Evolutionary conservation across 2,113 vertebrate genomes (phyloP).

Genomic region (Arenaria interpres): DNA sequence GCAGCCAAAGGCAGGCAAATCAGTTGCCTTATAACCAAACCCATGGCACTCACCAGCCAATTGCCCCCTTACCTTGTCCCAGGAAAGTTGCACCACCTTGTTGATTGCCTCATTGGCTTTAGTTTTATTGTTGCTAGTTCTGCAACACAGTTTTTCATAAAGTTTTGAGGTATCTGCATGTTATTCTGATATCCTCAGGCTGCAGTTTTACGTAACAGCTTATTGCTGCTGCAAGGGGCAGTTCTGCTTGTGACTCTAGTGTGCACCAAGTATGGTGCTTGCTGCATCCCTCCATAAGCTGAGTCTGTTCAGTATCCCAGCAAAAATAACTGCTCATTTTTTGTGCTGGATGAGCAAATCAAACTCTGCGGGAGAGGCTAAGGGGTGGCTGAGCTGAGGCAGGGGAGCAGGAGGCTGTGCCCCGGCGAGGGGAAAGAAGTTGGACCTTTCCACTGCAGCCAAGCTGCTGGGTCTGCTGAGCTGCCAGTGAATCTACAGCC

Average conservation of each 20-base stretch:
- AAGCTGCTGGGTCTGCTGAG: not conserved
- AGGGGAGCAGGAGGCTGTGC: not conserved
- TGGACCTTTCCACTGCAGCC: accelerated
- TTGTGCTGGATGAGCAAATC: not conserved
- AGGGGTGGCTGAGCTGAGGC: not conserved
- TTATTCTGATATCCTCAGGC: not conserved
- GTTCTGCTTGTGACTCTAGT: not conserved
- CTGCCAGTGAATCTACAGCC: not conserved
- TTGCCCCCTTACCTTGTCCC: not conserved
- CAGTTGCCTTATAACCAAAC: not conserved
- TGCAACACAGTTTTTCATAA: not conserved
- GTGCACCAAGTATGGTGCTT: not conserved
- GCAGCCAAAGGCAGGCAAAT: not conserved
- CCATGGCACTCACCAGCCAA: not conserved
- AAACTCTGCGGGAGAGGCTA: not conserved
- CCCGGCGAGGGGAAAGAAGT: not conserved
- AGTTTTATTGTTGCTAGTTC: not conserved
- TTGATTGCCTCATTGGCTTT: not conserved
- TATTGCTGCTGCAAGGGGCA: not conserved
- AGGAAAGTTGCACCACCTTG: not conserved
- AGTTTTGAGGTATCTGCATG: not conserved
- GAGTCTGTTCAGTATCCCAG: not conserved
- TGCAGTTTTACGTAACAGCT: not conserved
- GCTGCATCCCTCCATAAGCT: not conserved
- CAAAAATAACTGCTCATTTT: not conserved